Conservation (phyloP, 2,113 vertebrate species). For the Ceyx melanurus region DNA sequence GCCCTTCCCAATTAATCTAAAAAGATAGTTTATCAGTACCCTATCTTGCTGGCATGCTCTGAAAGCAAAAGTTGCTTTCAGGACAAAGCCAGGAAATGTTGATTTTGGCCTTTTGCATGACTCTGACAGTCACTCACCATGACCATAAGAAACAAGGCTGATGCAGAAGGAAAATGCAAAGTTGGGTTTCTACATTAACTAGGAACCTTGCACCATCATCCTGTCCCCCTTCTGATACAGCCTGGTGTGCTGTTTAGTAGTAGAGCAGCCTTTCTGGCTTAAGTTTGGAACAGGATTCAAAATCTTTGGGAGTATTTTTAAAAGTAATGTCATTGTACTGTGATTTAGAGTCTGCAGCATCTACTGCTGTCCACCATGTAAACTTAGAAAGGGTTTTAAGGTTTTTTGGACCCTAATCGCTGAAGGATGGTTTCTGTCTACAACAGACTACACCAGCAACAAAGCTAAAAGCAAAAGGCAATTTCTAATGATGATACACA, state of each 20-base stretch:
- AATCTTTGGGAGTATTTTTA: not conserved
- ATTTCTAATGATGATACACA: not conserved
- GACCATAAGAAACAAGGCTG: not conserved
- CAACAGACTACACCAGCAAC: not conserved
- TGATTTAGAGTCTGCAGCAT: not conserved
- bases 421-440: not conserved
- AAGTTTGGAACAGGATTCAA: not conserved
- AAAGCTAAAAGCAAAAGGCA: conserved; percentile 27
- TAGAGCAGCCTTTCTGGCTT: not conserved
- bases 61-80: not conserved
- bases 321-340: not conserved
- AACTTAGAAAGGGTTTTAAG: not conserved
- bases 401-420: not conserved
- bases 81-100: not conserved
- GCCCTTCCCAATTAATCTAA: not conserved
- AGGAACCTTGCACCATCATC: not conserved
- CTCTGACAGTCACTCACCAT: not conserved
- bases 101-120: not conserved
- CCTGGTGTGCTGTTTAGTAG: not conserved
- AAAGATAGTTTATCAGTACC: not conserved
- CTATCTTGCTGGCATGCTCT: not conserved
- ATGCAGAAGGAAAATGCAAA: not conserved
- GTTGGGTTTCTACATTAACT: not conserved
- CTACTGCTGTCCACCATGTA: not conserved
- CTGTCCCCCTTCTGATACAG: not conserved